Evolutionary conservation across 2,113 vertebrate species (phyloP), one percentile per base, ranked within the genome.

Genomic region (Triplophysa siluroides): DNA sequence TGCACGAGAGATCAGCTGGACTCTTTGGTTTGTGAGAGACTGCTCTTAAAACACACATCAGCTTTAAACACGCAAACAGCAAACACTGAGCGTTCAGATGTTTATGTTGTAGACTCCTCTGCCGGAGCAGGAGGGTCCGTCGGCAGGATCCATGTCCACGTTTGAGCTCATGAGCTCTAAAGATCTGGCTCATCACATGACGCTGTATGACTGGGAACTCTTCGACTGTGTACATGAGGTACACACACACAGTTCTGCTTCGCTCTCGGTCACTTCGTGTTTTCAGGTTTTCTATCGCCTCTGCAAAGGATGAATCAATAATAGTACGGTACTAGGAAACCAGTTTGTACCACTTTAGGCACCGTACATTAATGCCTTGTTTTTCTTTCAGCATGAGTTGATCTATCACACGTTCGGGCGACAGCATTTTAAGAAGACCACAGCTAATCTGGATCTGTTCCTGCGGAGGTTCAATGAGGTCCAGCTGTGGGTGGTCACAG

Each of bases 161-260:
- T 98, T 99, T 65, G 98, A 99, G 90, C 86, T 99, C 86, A 98
- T 98, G 96, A 98, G 98, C 90, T 99, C 97, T 12, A 99, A 98
- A 88, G 98, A 98, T 78, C 90, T 99, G 86, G 97, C 97, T 8
- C 94, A 95, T 87, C 96, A 98, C 83, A 94, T 99, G 94, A 99
- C 97, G 2, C 88, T 95, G 77, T 98, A 97, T 58, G 98, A 99
- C 77, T 99, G 97, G 98, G 97, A 99, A 76, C 96, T 99, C 85
- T 99, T 99, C 92, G 93, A 95, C 91, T 99, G 96, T 76, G 96
- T 99, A 3, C 97, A 99, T 72, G 98, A 99, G 95, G 98, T 98
- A 91, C 26, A 66, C 26, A 77, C 38, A 71, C 47, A 78, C 18
- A 65, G 29, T 45, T 65, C 41, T 70, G 24, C 4, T 33, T n/a